These are phyloP conservation scores for Melopsittacus undulatus DNA, from an alignment of 2,797 vertebrate species.

Conservation along the genomic window DNA sequence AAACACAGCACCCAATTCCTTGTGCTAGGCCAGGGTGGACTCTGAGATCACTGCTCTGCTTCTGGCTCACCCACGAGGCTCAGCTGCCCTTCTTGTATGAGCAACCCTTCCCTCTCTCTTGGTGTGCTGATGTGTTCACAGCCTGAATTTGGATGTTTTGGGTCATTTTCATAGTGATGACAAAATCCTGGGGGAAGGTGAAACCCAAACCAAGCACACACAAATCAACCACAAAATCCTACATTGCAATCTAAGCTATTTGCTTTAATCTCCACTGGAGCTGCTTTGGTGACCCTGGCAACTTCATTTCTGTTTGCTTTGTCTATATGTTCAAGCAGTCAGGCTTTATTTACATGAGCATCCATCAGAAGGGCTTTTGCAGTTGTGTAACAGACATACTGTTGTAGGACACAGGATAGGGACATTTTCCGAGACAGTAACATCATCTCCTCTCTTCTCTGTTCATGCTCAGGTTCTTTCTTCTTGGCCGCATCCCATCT, in stretches of 20 bases:
- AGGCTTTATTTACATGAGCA: not conserved
- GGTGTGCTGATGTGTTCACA: not conserved
- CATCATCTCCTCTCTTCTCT: not conserved
- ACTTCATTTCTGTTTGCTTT: not conserved
- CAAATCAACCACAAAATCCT: not conserved
- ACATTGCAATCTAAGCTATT: not conserved
- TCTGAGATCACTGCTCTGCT: fast-evolving
- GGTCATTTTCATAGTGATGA: not conserved
- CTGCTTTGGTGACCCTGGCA: not conserved
- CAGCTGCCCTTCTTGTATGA: fast-evolving
- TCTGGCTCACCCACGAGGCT: not conserved
- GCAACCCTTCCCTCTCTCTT: not conserved
- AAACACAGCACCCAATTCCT: fast-evolving
- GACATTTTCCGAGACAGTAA: not conserved
- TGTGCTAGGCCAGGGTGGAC: too few relatives aligned
- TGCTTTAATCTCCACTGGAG: not conserved
- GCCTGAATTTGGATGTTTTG: not conserved
- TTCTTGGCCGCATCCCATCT: not conserved
- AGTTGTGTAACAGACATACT: not conserved
- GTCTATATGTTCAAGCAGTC: not conserved
- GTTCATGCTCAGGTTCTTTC: not conserved
- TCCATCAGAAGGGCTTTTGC: not conserved
- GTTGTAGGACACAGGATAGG: not conserved
- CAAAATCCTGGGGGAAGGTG: not conserved
- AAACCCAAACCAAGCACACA: not conserved